Conservation (phyloP, 2,888 invertebrate genomes). For the Chrysina gloriosa region DNA sequence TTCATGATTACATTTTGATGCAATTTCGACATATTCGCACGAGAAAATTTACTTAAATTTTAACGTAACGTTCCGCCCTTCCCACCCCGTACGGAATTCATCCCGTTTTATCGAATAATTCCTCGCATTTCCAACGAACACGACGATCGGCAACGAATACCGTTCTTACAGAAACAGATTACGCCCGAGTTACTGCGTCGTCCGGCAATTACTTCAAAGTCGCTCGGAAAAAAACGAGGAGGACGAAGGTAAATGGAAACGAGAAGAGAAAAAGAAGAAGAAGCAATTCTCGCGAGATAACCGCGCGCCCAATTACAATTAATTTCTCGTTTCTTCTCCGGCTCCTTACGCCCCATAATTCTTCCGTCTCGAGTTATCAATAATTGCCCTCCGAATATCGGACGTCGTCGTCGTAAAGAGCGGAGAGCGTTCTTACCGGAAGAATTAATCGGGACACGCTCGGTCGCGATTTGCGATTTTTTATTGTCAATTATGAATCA, state of each 20-base stretch:
- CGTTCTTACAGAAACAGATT: background rate
- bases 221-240: background rate
- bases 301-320: conserved; percentile 32
- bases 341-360: conserved; percentile 26
- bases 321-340: conserved; percentile 27
- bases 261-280: background rate
- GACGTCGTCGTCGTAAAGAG: background rate
- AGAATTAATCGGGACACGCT: conserved; percentile 12
- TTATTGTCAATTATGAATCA: conserved; percentile 21
- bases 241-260: background rate
- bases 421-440: background rate
- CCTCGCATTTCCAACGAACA: no score
- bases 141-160: no score
- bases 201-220: background rate
- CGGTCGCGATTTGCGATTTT: background rate
- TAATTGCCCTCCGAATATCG: conserved; percentile 14
- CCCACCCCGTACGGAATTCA: no score
- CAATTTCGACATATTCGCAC: no score
- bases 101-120: no score
- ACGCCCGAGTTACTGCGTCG: background rate
- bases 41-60: no score
- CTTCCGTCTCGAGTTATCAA: conserved; percentile 28
- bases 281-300: background rate
- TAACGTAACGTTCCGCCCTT: no score
- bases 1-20: no score